phyloP scores from a whole-genome alignment of 1,140 invertebrate species.

The Pogonognathellus flavescens region DNA sequence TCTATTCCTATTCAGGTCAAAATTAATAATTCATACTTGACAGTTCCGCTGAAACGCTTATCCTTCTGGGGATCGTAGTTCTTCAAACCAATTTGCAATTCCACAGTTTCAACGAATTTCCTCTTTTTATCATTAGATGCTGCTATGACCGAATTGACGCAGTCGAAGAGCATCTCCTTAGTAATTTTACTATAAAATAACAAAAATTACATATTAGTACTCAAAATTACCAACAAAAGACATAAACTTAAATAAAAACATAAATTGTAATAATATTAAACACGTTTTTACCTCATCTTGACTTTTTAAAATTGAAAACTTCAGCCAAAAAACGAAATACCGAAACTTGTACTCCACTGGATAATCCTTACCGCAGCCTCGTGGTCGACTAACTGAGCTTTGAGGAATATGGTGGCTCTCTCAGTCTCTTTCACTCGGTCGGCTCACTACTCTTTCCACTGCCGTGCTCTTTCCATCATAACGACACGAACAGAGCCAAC shows the following conservation, averaged over 20 bases:
- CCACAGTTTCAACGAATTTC: constrained; percentile 97
- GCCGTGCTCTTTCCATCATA: too few species aligned
- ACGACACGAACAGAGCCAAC: too few species aligned
- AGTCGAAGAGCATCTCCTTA: constrained; percentile 95
- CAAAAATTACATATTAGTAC: too few species aligned
- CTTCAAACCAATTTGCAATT: constrained; percentile 99
- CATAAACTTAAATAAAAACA: too few species aligned
- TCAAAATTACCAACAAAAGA: too few species aligned
- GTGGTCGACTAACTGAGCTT: not conserved
- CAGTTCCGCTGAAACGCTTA: constrained; percentile 99
- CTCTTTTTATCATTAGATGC: constrained; percentile 87
- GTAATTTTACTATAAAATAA: constrained; percentile 83
- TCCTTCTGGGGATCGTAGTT: constrained; percentile 99
- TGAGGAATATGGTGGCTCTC: too few species aligned
- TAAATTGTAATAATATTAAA: too few species aligned
- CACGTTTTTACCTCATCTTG: constrained; percentile 27
- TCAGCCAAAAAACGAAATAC: too few species aligned
- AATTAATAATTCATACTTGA: constrained; percentile 84
- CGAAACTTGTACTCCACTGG: too few species aligned
- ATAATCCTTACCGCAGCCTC: not conserved
- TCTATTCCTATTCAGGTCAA: constrained; percentile 71
- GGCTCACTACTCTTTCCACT: too few species aligned
- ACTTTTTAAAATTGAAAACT: not conserved
- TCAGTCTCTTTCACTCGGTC: too few species aligned
- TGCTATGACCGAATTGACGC: constrained; percentile 86